Evolutionary conservation across 1,140 invertebrate genomes (phyloP).

Genomic region (Paralvinella palmiformis): DNA sequence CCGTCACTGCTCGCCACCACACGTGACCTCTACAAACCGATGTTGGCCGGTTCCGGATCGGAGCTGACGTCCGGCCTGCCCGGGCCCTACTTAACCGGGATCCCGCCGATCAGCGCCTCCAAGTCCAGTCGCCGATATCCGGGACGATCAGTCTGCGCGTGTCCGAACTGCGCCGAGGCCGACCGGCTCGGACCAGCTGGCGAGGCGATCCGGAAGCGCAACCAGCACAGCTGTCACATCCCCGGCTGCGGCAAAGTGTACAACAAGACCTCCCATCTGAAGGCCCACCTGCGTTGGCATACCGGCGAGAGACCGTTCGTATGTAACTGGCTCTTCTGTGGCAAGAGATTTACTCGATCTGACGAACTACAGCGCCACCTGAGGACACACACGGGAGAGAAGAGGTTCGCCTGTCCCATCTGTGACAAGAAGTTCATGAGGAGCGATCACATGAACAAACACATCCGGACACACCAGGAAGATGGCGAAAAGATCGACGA

Average conservation of each 20-base stretch:
- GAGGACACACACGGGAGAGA: conserved; percentile 88
- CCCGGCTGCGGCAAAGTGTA: conserved; percentile 97
- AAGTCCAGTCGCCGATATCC: neutral
- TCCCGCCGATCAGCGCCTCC: neutral
- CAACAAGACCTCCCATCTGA: conserved; percentile 74
- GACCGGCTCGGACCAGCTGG: conserved; percentile 23
- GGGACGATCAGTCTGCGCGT: conserved; percentile 34
- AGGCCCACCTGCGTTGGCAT: conserved; percentile 63
- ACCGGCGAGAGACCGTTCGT: conserved; percentile 49
- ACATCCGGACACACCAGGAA: conserved; percentile 47
- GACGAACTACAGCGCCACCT: conserved; percentile 88
- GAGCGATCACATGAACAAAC: conserved; percentile 54
- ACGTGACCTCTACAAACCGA: neutral
- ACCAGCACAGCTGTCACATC: conserved; percentile 96
- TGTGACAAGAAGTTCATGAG: conserved; percentile 91
- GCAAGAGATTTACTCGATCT: conserved; percentile 81
- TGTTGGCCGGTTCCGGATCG: neutral
- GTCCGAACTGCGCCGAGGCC: conserved; percentile 45
- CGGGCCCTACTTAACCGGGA: neutral
- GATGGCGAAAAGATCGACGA: no score
- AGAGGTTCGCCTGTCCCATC: conserved; percentile 81
- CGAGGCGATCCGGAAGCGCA: no score
- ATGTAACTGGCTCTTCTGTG: conserved; percentile 85
- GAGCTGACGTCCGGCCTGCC: neutral
- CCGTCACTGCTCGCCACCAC: conserved; percentile 2